These are phyloP conservation scores for Eulithis prunata DNA, from an alignment of 2,888 invertebrate genomes.

Conservation along the genomic window DNA sequence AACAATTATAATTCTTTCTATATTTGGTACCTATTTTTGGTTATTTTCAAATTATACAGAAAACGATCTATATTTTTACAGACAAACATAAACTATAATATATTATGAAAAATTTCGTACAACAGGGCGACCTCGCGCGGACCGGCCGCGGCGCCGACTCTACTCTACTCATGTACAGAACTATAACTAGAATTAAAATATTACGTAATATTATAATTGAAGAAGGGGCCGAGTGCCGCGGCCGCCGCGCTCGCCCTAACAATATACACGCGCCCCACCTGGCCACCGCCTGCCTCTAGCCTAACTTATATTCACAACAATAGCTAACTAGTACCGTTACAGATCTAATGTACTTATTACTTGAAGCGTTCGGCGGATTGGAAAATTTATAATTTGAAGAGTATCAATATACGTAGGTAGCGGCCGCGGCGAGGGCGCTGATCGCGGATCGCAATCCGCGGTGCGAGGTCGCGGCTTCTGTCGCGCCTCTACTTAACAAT, in stretches of 20 bases:
- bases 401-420: constrained; percentile 52
- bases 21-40: constrained; percentile 85
- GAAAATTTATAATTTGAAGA: constrained; percentile 73
- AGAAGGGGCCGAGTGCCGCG: constrained; percentile 48
- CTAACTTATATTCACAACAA: constrained; percentile 69
- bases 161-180: constrained; percentile 55
- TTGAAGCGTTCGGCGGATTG: constrained; percentile 75
- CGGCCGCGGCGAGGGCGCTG: constrained; percentile 44
- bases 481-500: constrained; percentile 21
- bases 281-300: constrained; percentile 50
- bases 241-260: constrained; percentile 43
- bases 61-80: constrained; percentile 78
- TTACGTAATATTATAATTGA: constrained; percentile 54
- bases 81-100: constrained; percentile 82
- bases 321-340: constrained; percentile 77
- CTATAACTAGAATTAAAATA: constrained; percentile 55
- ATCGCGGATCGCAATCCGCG: constrained; percentile 38
- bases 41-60: constrained; percentile 80
- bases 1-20: constrained; percentile 81
- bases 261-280: constrained; percentile 32
- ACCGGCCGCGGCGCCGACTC: constrained; percentile 56
- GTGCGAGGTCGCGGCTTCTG: constrained; percentile 25
- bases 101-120: constrained; percentile 81
- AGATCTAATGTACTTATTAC: constrained; percentile 69
- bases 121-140: constrained; percentile 68